Evolutionary conservation across 2,888 invertebrate species (phyloP), one percentile per base, ranked within the genome.

Genomic region (Cataglyphis albicans): DNA sequence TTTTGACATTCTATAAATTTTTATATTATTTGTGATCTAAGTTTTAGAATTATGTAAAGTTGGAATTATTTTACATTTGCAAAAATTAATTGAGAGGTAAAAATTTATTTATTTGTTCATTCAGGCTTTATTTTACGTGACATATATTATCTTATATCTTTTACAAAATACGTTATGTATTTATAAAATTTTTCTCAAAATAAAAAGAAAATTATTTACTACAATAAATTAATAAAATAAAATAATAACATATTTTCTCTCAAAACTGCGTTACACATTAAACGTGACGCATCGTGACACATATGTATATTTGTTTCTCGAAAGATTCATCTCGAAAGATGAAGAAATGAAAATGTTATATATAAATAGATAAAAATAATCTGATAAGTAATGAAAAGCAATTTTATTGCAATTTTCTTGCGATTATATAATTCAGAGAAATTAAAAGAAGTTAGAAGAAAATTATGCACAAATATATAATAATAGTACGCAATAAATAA

Each of bases 151-250:
- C 41, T 44, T 18, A 44, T 2, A 7, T 52, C n/a, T 52, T 52
- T n/a, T 52, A 7, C 7, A 52, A 52, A 52, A 52, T 48, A 48
- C 1, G 1, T 52, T 52, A 74, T 35, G 4, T 35, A 35, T 3
- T 41, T 44, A 38, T 44, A 25, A 75, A 64, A 52, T 25, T 52
- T 4, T 10, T 75, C 10, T 63, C n/a, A 35, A 48, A 63, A 48
- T 15, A 1, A 10, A 1, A 10, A 48, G 35, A 3, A 68, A 32
- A 1, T 32, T 10, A 52, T 15, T 35, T 63, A 0, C 25, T 7
- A 9, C 41, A 15, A 35, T 32, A 29, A 48, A 29, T 25, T 48
- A 32, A n/a, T 48, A 68, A 21, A 18, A 21, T 59, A 5, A 29
- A 41, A 57, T 41, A 38, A 38, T 15, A 38, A 29, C 10, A 57